phyloP scores from a whole-genome alignment of 2,797 vertebrate genomes.

The Channallabes apus region DNA sequence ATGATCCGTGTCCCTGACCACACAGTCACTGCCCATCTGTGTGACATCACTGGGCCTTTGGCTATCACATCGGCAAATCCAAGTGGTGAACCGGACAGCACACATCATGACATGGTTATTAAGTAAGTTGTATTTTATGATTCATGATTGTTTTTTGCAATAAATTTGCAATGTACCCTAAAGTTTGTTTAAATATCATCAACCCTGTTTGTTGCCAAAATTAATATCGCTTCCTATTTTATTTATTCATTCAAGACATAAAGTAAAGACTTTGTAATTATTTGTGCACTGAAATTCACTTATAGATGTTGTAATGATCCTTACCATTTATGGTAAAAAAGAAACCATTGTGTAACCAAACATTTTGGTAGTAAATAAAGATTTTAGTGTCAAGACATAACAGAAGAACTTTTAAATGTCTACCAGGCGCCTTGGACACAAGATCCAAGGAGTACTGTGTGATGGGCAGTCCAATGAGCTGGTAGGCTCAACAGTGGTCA shows the following conservation, averaged over 20 bases:
- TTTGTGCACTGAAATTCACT: neutral
- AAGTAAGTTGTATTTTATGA: constrained; percentile 66
- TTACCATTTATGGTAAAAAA: neutral
- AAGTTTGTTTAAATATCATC: neutral
- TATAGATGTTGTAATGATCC: neutral
- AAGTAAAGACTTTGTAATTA: neutral
- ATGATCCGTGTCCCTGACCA: constrained; percentile 91
- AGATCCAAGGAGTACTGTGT: constrained; percentile 87
- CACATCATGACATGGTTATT: constrained; percentile 88
- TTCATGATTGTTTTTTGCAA: neutral
- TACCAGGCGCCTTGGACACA: constrained; percentile 81
- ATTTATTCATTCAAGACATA: neutral
- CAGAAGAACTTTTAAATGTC: constrained; percentile 16
- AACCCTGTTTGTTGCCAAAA: neutral
- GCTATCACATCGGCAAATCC: constrained; percentile 90
- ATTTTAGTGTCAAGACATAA: neutral
- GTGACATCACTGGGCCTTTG: constrained; percentile 84
- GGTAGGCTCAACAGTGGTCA: constrained; percentile 85
- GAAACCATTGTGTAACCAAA: neutral
- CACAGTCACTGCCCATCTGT: constrained; percentile 82
- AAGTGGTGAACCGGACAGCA: constrained; percentile 86
- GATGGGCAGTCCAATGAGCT: constrained; percentile 85
- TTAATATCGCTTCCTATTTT: neutral
- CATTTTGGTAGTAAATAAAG: neutral
- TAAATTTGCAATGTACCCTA: neutral